These are phyloP conservation scores for Brevipalpus yothersi DNA, from an alignment of 1,140 invertebrate species.

Conservation along the genomic window DNA sequence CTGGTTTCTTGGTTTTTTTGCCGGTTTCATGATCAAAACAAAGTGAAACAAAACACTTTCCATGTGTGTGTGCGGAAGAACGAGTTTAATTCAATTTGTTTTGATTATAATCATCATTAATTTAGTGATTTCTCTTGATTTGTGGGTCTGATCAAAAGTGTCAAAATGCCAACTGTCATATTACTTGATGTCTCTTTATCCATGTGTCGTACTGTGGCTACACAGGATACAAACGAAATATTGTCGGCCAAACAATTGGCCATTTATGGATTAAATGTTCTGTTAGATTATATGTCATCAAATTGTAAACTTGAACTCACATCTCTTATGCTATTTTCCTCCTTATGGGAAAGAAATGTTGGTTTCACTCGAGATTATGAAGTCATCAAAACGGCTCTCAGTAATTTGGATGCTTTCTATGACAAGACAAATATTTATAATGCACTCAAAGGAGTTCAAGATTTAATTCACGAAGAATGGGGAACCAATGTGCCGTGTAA, in stretches of 20 bases:
- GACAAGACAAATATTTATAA: conserved; percentile 59
- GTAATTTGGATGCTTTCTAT: conserved; percentile 36
- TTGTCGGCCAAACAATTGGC: conserved; percentile 42
- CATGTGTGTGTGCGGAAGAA: not conserved
- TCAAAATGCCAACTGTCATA: conserved; percentile 49
- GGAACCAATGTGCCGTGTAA: conserved; percentile 39
- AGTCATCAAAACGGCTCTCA: conserved; percentile 39
- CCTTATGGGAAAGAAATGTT: conserved; percentile 44
- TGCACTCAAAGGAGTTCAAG: conserved; percentile 43
- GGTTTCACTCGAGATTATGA: conserved; percentile 66
- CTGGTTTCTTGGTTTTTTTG: too few relatives aligned
- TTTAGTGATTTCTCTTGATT: not conserved
- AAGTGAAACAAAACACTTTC: not conserved
- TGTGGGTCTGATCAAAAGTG: not conserved
- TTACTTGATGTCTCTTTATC: conserved; percentile 50
- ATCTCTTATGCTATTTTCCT: conserved; percentile 53
- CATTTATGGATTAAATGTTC: conserved; percentile 48
- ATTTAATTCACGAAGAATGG: conserved; percentile 54
- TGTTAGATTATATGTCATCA: conserved; percentile 52
- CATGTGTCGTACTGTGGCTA: conserved; percentile 36
- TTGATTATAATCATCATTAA: not conserved
- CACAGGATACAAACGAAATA: conserved; percentile 23
- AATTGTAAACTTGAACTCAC: conserved; percentile 74
- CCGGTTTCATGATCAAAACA: not conserved
- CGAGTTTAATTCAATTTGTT: not conserved